Evolutionary conservation across 1,140 invertebrate species (phyloP).

Genomic region (Meloidogyne hapla): DNA sequence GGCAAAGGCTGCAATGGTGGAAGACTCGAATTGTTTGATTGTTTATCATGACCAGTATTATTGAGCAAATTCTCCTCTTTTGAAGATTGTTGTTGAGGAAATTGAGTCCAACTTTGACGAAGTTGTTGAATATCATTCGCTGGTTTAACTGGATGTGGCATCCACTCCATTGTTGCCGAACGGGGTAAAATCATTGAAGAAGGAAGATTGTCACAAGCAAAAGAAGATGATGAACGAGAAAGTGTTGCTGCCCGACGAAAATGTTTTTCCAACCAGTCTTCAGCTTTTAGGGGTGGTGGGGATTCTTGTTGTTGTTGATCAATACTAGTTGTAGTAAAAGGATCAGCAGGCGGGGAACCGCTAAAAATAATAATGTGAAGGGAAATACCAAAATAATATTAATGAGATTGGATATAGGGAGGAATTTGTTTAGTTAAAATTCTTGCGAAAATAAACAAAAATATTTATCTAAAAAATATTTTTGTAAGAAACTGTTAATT

Average conservation of each 20-base stretch:
- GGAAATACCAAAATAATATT: background rate
- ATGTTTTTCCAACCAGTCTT: background rate
- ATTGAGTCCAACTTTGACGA: background rate
- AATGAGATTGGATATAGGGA: no score
- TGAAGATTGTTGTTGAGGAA: background rate
- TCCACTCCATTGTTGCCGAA: background rate
- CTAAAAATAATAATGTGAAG: background rate
- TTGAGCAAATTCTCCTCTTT: background rate
- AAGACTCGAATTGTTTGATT: background rate
- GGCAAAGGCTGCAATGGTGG: background rate
- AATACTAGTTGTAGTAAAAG: conserved; percentile 3
- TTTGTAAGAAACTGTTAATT: no score
- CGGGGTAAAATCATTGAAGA: background rate
- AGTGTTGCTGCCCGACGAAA: background rate
- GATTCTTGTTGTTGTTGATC: background rate
- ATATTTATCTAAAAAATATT: no score
- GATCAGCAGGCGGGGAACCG: conserved; percentile 3
- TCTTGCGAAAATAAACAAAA: no score
- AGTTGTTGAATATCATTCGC: background rate
- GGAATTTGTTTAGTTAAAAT: no score
- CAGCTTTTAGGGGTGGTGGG: background rate
- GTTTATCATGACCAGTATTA: background rate
- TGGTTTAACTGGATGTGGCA: background rate
- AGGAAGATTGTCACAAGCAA: background rate
- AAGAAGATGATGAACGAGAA: background rate